Percentiles rank a stretch among this genome's conserved stretches.
Evolutionary conservation across 2,888 invertebrate species (phyloP).

Genomic region (Boloria euphrosyne): DNA sequence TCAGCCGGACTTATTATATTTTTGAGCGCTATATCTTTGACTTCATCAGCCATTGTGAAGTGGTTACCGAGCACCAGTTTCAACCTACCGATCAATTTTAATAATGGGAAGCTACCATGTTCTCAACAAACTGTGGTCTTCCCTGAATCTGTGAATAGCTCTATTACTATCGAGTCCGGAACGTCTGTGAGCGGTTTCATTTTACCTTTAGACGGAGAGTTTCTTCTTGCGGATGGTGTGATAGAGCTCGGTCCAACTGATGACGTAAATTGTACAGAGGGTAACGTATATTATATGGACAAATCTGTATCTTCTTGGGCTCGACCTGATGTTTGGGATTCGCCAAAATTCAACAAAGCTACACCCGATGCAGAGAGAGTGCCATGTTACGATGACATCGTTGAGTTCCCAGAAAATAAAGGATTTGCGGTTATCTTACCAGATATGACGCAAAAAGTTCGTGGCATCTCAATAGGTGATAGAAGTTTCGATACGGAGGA

Average conservation of each 20-base stretch:
- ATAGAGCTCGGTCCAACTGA: constrained; percentile 54
- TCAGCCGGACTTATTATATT: constrained; percentile 31
- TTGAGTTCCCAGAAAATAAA: constrained; percentile 59
- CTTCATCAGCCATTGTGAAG: constrained; percentile 57
- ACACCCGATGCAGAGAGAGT: constrained; percentile 75
- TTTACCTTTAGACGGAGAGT: constrained; percentile 67
- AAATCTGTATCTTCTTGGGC: constrained; percentile 61
- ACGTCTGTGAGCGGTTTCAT: constrained; percentile 57
- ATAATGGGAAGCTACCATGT: constrained; percentile 64
- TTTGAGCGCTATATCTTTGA: constrained; percentile 44
- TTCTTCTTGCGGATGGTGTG: constrained; percentile 59
- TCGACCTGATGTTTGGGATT: constrained; percentile 72
- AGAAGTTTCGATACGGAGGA: constrained; percentile 39
- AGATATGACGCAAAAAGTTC: constrained; percentile 51
- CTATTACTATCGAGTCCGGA: constrained; percentile 54
- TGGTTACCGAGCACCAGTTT: constrained; percentile 69
- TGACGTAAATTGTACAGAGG: constrained; percentile 55
- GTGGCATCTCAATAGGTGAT: constrained; percentile 50
- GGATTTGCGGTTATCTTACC: constrained; percentile 60
- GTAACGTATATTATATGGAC: constrained; percentile 59
- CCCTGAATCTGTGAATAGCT: constrained; percentile 55
- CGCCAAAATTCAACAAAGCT: constrained; percentile 66
- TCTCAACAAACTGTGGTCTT: constrained; percentile 69
- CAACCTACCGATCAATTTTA: constrained; percentile 62
- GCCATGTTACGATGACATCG: constrained; percentile 73